Evolutionary conservation across 2,888 invertebrate species (phyloP), one percentile per base, ranked within the genome.

Genomic region (Myopa testacea): DNA sequence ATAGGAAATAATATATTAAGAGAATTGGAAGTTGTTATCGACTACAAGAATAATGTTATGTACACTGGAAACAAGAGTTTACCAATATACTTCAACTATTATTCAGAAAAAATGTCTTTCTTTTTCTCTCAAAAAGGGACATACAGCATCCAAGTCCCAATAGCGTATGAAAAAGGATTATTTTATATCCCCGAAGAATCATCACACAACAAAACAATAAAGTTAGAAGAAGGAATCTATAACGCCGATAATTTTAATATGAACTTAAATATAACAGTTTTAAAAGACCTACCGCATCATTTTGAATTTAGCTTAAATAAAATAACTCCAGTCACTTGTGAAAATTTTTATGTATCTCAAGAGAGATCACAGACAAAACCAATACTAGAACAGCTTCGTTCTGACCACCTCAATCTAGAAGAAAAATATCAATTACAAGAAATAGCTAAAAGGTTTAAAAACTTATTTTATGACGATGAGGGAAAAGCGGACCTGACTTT

Each of bases 1-100:
- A 76, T 79, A 58, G 79, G 81, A 0, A 79, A 81, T 37, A 76
- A 78, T 40, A 12, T 78, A 68, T 58, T 79, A 10, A 71, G 50
- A 75, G 70, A 45, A 52, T 72, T 78, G 12, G 67, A 77, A 14
- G 68, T 77, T 0, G 14, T 40, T 12, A 70, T 79, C 50, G 69
- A 77, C n/a, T 79, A 78, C 55, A n/a, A 68, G 34, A 19, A 77
- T 50, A 76, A 77, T 45, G 78, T 37, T 14, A 10, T 76, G 7
- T 37, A 67, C 69, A 26, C 76, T 60, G 65, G 67, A 12, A 71
- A 65, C 52, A 37, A 60, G 8, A 70, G 37, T 65, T 16, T 76
- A 70, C 74, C 58, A 58, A 14, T 58, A n/a, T 8, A 10, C 10
- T 45, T 45, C 45, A 10, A 45, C 45, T 10, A 45, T 10, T 10